Percentiles rank a stretch among this genome's conserved stretches.
phyloP scores from a whole-genome alignment of 1,140 invertebrate genomes.

The Oryctes rhinoceros region DNA sequence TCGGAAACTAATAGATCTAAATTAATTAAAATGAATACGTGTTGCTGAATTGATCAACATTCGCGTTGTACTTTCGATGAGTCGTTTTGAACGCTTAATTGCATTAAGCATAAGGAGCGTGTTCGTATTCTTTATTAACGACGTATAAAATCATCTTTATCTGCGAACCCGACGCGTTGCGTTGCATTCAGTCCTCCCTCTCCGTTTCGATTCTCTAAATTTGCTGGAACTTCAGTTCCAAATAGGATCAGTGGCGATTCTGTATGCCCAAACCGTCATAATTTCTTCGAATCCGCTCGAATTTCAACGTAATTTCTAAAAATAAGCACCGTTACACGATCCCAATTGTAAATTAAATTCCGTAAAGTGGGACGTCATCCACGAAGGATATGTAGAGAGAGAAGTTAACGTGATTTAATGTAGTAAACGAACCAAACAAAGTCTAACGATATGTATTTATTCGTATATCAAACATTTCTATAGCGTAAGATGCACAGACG shows the following conservation, averaged over 20 bases:
- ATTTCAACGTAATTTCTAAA: not conserved
- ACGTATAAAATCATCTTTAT: not conserved
- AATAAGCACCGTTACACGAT: not conserved
- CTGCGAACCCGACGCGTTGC: not conserved
- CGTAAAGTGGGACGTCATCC: not conserved
- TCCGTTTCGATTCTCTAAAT: not conserved
- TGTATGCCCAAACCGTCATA: not conserved
- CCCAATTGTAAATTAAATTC: not conserved
- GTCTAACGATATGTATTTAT: not conserved
- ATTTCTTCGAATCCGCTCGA: not conserved
- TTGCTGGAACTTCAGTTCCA: not conserved
- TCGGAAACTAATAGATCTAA: too few relatives aligned
- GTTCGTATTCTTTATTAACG: too few relatives aligned
- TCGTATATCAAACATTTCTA: not conserved
- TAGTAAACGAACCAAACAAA: not conserved
- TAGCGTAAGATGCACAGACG: not conserved
- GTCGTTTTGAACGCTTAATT: too few relatives aligned
- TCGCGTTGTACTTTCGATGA: too few relatives aligned
- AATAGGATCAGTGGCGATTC: not conserved
- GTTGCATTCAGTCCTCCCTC: too few relatives aligned
- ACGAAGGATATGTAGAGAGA: not conserved
- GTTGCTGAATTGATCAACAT: too few relatives aligned
- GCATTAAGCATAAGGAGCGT: too few relatives aligned
- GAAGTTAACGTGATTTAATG: not conserved
- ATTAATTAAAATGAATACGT: too few relatives aligned